Base-by-base conservation (phyloP, 2,797 vertebrate genomes). In the Aulostomus chinensis region DNA sequence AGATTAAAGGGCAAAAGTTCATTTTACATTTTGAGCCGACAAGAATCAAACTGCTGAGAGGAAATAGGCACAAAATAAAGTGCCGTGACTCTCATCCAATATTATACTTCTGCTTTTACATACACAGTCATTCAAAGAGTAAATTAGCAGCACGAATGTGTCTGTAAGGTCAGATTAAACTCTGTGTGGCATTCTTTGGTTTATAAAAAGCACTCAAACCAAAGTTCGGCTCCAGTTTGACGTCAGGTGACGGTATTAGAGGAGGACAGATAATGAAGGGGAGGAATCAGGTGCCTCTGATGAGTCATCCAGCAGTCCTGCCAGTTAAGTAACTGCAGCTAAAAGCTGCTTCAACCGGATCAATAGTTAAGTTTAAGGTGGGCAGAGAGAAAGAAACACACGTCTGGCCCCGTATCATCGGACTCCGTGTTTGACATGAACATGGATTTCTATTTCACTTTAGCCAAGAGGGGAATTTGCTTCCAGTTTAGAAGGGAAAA, bases 401-500 rank as follows among this genome's bases (percentile, higher is more conserved):
- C 21, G 7, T 7, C 4, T 7, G 7, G 4, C 21, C 21, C 21
- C 9, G 26, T 2, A 18, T 14, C 4, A 34, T 36, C 13, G 20
- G 42, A 7, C n/a, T 37, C 11, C 26, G 25, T 26, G 13, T 8
- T 4, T 14, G 11, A 55, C 10, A 8, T 16, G n/a, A n/a, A n/a
- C 0, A 20, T 9, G 12, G 10, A 48, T 48, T 29, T 3, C 34
- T 34, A 7, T 6, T 21, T 21, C 5, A 25, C 24, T 6, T 25
- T 9, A 33, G 31, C 31, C 8, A 3, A 7, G 34, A 64, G 3
- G 12, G 15, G 57, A 58, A 57, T 55, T 54, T 15, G 66, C 38
- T 37, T 65, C 61, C 45, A 48, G 52, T 47, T 73, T 64, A 59
- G 77, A 85, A 62, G 77, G 83, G 77, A 74, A 76, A 75, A 32